Percentiles rank a stretch among this genome's conserved stretches.
Evolutionary conservation across 2,888 invertebrate genomes (phyloP).

Genomic region (Drosophila borborema): DNA sequence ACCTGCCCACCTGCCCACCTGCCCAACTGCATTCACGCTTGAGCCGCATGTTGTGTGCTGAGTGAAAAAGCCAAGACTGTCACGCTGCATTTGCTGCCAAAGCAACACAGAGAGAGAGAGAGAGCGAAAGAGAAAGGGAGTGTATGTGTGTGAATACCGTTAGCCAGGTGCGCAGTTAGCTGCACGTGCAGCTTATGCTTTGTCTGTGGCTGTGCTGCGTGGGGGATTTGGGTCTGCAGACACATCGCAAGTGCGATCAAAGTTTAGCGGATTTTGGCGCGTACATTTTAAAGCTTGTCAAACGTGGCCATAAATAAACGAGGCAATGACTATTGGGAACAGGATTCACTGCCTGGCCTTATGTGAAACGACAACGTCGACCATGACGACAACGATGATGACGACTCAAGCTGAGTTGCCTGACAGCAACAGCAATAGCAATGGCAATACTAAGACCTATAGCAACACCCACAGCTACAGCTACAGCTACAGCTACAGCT

Average conservation of each 20-base stretch:
- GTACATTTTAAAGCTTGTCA: constrained; percentile 70
- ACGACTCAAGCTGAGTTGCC: constrained; percentile 10
- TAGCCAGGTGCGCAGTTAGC: constrained; percentile 42
- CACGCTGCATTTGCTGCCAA: constrained; percentile 69
- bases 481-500: background rate
- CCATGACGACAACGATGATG: background rate
- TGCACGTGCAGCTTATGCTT: constrained; percentile 51
- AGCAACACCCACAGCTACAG: background rate
- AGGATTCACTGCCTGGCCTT: constrained; percentile 5
- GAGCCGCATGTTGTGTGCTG: constrained; percentile 50
- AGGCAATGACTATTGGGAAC: constrained; percentile 20
- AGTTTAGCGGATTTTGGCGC: constrained; percentile 60
- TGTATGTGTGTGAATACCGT: background rate
- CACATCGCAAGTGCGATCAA: constrained; percentile 64
- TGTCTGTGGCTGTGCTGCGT: constrained; percentile 19
- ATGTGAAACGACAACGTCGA: background rate
- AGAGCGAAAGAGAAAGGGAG: background rate
- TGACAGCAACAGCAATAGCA: background rate
- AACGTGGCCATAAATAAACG: constrained; percentile 70
- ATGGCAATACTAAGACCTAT: background rate
- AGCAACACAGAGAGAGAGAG: background rate
- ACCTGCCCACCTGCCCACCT: background rate
- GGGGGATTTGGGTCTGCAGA: constrained; percentile 38
- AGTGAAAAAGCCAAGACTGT: constrained; percentile 73
- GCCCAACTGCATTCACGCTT: constrained; percentile 19